Evolutionary conservation across 2,888 invertebrate species (phyloP), one percentile per base, ranked within the genome.

Genomic region (Volucella inanis): DNA sequence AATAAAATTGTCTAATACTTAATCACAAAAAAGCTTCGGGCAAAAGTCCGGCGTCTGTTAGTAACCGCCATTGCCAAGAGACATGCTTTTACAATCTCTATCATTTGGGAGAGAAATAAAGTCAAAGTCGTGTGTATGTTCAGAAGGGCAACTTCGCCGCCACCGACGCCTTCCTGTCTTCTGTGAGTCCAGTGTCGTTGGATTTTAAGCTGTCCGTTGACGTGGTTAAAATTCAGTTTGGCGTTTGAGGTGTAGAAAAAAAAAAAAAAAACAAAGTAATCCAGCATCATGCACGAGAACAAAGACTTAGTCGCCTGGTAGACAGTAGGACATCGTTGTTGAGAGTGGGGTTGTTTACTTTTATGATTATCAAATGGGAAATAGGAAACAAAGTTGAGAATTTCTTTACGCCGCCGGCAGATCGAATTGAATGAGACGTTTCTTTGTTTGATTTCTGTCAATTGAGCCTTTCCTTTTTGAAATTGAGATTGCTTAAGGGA

Each of bases 1-100:
- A 70, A 78, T 78, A 68, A 64, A 78, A 64, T 62, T 71, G 70
- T 78, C 77, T 71, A 57, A 62, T 55, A 68, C 64, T 78, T 78
- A 78, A 78, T 78, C 77, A 78, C 77, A 62, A 70, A 70, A 64
- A 70, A 64, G 70, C 77, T 71, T 64, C 57, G 15, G 31, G 57
- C 54, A 22, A 68, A 61, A 41, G 59, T 67, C 67, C 50, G 67
- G 59, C 67, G 59, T 68, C 76, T 76, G 68, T 47, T 68, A 67
- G 67, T 68, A 68, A 68, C 39, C 18, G 45, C 43, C 76, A 68
- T 59, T 43, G 22, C 50, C 41, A 62, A 72, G 62, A 54, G 50
- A 61, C 31, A 43, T 9, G 18, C 52, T 4, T 45, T n/a, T 6
- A 45, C 6, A 12, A 39, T 10, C 18, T 2, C 18, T 18, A 22